phyloP scores from a whole-genome alignment of 2,797 vertebrate species.

The Ptychadena robeensis region DNA sequence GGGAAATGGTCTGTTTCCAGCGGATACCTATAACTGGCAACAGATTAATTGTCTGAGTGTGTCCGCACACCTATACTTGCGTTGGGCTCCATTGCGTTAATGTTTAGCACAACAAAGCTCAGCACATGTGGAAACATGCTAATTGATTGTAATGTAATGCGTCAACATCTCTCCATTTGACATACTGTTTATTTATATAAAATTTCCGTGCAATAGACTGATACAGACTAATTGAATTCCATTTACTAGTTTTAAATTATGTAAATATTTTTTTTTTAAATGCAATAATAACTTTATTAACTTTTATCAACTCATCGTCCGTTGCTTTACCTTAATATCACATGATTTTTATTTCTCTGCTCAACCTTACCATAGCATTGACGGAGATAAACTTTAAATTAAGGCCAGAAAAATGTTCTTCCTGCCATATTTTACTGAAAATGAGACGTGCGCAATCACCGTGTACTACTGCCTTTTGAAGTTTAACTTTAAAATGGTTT shows the following conservation, averaged over 20 bases:
- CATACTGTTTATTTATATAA: too few relatives aligned
- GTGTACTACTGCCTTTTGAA: constrained; percentile 30
- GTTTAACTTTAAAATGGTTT: constrained; percentile 55
- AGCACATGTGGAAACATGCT: too few relatives aligned
- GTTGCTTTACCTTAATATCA: neutral
- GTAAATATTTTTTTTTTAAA: neutral
- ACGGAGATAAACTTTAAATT: constrained; percentile 39
- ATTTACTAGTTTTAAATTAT: neutral
- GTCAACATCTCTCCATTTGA: too few relatives aligned
- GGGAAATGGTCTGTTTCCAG: too few relatives aligned
- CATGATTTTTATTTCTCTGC: neutral
- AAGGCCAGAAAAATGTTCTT: constrained; percentile 27
- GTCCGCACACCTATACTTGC: too few relatives aligned
- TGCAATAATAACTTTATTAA: too few relatives aligned
- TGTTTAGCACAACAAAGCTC: too few relatives aligned
- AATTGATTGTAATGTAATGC: too few relatives aligned
- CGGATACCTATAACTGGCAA: too few relatives aligned
- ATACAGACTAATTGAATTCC: neutral
- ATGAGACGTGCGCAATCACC: constrained; percentile 37
- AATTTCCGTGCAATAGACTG: too few relatives aligned
- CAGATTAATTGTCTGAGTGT: too few relatives aligned
- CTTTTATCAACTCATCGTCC: neutral
- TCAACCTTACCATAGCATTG: constrained; percentile 5
- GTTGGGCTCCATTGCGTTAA: too few relatives aligned
- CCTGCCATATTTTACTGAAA: constrained; percentile 44